Base-by-base conservation (phyloP, 2,797 vertebrate genomes). In the Hozukius guyotensis region DNA sequence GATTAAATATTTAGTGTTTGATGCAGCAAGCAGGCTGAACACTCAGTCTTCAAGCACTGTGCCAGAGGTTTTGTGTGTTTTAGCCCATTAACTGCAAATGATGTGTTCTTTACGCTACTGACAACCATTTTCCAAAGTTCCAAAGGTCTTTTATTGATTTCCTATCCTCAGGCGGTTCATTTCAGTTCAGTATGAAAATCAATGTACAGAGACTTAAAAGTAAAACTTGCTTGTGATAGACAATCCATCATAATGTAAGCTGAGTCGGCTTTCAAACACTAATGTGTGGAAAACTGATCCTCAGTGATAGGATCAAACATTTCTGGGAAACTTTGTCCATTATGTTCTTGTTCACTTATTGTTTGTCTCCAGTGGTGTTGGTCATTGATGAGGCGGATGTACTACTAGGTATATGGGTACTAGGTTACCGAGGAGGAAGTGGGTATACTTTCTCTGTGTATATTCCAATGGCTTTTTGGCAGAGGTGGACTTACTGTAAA, bases 41-140 rank as follows among this genome's bases (percentile, higher is more conserved):
- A 70, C 49, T 52, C 49, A 52, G 18, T 4, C 18, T 63, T 62
- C 18, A 75, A 24, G 36, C 42, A 34, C 34, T 11, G 65, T n/a
- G 29, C 25, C 46, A 62, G 73, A 36, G 70, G 71, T 84, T 80
- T 71, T 64, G 52, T 7, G 10, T 65, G 42, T 74, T 84, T 68
- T 46, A 77, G 65, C 5, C 52, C 64, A 77, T 64, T 75, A 32
- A 68, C 34, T 75, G 6, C 20, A 61, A 34, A 62, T 59, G 8
- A 73, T 64, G 61, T 72, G 61, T 68, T 74, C 55, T 55, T 69
- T 75, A 72, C 4, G 6, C 22, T 36, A 52, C 53, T 57, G 57
- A 13, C 56, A 71, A 31, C 10, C 24, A 1, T 34, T 34, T 62
- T 22, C 31, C 60, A 62, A 62, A 64, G 34, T 55, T 55, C 10